phyloP scores from a whole-genome alignment of 2,888 invertebrate species.

The Andrena dorsata region DNA sequence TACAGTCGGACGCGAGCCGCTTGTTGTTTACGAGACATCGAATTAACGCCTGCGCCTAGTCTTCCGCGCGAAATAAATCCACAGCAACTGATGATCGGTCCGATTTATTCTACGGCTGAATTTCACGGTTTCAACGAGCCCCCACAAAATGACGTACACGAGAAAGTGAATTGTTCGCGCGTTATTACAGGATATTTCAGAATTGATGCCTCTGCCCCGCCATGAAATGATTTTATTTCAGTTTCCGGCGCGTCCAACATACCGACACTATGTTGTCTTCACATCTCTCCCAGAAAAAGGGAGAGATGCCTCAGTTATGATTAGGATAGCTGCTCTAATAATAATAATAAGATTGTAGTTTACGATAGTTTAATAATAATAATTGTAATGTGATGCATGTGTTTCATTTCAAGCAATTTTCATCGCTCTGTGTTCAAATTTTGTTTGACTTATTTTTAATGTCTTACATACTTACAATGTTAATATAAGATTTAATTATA shows the following conservation, averaged over 20 bases:
- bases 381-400: no score
- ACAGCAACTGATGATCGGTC: slow-evolving; percentile 44
- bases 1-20: slow-evolving; percentile 34
- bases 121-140: slow-evolving; percentile 21
- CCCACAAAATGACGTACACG: not conserved
- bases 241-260: not conserved
- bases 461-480: no score
- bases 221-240: slow-evolving; percentile 18
- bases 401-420: no score
- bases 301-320: no score
- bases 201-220: not conserved
- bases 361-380: no score
- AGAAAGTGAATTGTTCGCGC: slow-evolving; percentile 22
- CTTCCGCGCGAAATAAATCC: slow-evolving; percentile 38
- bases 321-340: no score
- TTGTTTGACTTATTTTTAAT: no score
- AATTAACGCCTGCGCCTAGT: slow-evolving; percentile 48
- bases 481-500: no score
- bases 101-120: slow-evolving; percentile 44
- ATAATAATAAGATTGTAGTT: no score
- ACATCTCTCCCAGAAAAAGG: not conserved
- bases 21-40: slow-evolving; percentile 53
- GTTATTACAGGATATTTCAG: slow-evolving; percentile 27
- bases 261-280: not conserved
- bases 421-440: no score